These are phyloP conservation scores for Conus canariensis DNA, from an alignment of 2,888 invertebrate genomes.

Conservation along the genomic window DNA sequence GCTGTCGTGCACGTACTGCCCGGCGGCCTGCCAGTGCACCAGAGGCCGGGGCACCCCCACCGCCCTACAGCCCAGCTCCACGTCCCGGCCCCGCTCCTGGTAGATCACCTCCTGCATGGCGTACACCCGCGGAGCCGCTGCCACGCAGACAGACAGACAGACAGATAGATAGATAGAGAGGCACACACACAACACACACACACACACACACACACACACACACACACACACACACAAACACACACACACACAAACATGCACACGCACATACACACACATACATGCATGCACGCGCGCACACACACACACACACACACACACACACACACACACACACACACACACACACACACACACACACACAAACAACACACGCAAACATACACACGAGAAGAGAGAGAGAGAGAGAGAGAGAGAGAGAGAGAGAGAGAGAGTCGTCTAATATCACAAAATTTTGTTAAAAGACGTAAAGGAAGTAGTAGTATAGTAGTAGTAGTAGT, in stretches of 20 bases:
- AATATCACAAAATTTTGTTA: too few species aligned
- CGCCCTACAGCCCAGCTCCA: conserved; percentile 53
- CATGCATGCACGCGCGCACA: too few species aligned
- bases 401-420: neutral
- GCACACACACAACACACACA: neutral
- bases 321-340: too few species aligned
- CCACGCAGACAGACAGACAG: too few species aligned
- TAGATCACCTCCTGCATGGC: conserved; percentile 33
- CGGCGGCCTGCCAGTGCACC: conserved; percentile 48
- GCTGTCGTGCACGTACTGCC: conserved; percentile 27
- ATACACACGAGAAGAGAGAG: neutral
- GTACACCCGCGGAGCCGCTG: conserved; percentile 41
- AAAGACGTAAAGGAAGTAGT: too few species aligned
- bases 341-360: too few species aligned
- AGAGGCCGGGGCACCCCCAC: conserved; percentile 50
- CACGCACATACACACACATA: too few species aligned
- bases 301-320: too few species aligned
- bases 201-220: neutral
- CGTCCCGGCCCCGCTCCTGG: conserved; percentile 49
- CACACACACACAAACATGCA: neutral
- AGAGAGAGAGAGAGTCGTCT: too few species aligned
- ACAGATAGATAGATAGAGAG: neutral
- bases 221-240: too few species aligned
- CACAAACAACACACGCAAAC: too few species aligned
- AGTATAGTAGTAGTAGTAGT: too few species aligned